Conservation (phyloP, 1,140 invertebrate species). For the Xylocopa sonorina region DNA sequence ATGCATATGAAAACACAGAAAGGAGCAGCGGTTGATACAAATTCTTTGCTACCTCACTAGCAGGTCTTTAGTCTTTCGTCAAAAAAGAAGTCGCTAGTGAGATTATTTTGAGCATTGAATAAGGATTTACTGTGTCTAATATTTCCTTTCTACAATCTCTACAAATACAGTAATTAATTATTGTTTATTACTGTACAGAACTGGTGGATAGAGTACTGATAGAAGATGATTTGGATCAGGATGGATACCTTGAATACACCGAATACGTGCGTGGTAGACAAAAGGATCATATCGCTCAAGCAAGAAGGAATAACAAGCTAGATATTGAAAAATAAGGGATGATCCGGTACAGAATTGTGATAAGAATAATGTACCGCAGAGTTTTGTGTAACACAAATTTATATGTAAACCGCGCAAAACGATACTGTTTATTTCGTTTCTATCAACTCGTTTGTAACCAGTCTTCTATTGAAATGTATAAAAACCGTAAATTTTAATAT, state of each 20-base stretch:
- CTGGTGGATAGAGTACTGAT: constrained; percentile 90
- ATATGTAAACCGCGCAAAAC: not conserved
- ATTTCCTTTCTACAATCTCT: too few relatives aligned
- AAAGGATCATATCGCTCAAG: constrained; percentile 62
- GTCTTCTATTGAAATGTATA: constrained; percentile 15
- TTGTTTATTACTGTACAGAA: constrained; percentile 82
- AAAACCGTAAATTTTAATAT: constrained; percentile 13
- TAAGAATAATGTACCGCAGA: not conserved
- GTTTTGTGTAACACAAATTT: constrained; percentile 13
- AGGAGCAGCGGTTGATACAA: too few relatives aligned
- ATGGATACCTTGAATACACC: constrained; percentile 91
- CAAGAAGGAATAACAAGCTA: constrained; percentile 51
- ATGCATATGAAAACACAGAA: too few relatives aligned
- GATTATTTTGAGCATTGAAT: too few relatives aligned
- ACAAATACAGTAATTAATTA: constrained; percentile 15
- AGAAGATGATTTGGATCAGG: constrained; percentile 90
- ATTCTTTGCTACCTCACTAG: too few relatives aligned
- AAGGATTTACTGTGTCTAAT: too few relatives aligned
- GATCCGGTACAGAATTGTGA: not conserved
- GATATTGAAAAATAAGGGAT: constrained; percentile 32
- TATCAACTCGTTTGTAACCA: not conserved
- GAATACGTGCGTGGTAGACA: constrained; percentile 87
- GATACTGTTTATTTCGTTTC: not conserved
- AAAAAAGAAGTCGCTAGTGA: too few relatives aligned
- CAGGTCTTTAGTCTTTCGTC: too few relatives aligned